Percentiles rank a stretch among this genome's conserved stretches.
phyloP scores from a whole-genome alignment of 1,140 invertebrate species.

The Phenacoccus solenopsis region DNA sequence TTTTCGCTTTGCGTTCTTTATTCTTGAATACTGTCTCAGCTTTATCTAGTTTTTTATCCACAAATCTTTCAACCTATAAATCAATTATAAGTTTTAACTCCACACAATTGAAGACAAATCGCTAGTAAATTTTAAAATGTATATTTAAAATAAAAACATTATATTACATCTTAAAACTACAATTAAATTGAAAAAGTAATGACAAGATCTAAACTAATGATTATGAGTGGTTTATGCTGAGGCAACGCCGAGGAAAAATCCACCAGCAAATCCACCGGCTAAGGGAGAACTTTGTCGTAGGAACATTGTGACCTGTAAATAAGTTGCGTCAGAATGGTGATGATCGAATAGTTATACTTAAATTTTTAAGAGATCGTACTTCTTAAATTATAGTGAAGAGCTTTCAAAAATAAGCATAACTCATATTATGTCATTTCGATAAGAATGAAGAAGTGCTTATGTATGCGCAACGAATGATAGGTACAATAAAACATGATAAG shows the following conservation, averaged over 20 bases:
- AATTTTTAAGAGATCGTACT: too few species aligned
- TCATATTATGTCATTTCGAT: too few species aligned
- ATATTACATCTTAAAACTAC: constrained; percentile 20
- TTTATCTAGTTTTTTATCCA: constrained; percentile 63
- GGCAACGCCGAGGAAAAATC: constrained; percentile 69
- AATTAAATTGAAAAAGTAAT: constrained; percentile 9
- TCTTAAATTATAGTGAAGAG: too few species aligned
- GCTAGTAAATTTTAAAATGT: not conserved
- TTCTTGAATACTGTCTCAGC: constrained; percentile 55
- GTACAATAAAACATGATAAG: too few species aligned
- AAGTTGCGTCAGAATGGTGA: too few species aligned
- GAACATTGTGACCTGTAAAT: not conserved
- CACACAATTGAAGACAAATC: constrained; percentile 8
- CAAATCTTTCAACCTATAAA: constrained; percentile 57
- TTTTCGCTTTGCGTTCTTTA: constrained; percentile 48
- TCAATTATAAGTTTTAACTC: constrained; percentile 1
- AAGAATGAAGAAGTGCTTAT: too few species aligned
- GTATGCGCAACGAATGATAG: too few species aligned
- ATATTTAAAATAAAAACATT: not conserved
- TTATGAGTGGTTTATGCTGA: constrained; percentile 37
- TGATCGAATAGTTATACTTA: too few species aligned
- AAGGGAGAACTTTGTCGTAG: constrained; percentile 28
- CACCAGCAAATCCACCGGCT: constrained; percentile 69
- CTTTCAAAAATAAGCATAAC: too few species aligned
- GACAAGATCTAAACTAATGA: constrained; percentile 21